These are phyloP conservation scores for Andricus curvator DNA, from an alignment of 2,888 invertebrate species.

Conservation along the genomic window DNA sequence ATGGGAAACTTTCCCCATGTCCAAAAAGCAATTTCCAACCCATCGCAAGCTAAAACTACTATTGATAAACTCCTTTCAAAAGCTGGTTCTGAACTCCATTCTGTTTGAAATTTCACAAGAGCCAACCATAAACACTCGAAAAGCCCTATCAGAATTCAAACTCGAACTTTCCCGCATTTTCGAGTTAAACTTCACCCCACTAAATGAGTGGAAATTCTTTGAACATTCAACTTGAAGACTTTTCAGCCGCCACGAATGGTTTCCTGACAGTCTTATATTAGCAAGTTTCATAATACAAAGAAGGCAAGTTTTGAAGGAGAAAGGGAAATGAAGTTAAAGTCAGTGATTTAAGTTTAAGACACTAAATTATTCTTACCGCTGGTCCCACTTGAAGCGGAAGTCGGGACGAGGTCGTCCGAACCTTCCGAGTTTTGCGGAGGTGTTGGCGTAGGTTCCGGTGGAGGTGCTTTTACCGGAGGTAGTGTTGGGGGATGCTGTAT, in stretches of 20 bases:
- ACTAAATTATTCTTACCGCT: conserved; percentile 66
- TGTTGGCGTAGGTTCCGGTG: conserved; percentile 75
- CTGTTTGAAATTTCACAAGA: conserved; percentile 19
- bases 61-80: conserved; percentile 33
- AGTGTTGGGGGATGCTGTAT: conserved; percentile 81
- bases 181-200: not conserved
- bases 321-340: conserved; percentile 16
- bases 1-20: not conserved
- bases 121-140: conserved; percentile 26
- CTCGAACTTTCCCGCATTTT: conserved; percentile 12
- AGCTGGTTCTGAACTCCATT: conserved; percentile 31
- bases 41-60: conserved; percentile 23
- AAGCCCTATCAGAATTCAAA: conserved; percentile 17
- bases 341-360: not conserved
- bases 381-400: conserved; percentile 75
- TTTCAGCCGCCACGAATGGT: conserved; percentile 14
- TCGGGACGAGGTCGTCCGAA: conserved; percentile 74
- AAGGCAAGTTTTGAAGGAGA: conserved; percentile 6
- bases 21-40: conserved; percentile 30
- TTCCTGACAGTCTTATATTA: not conserved
- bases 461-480: conserved; percentile 75
- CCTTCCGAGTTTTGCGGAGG: conserved; percentile 77
- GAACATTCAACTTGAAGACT: not conserved
- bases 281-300: conserved; percentile 12
- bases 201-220: not conserved